These are phyloP conservation scores for human (Homo sapiens) DNA, from an alignment of 2,113 vertebrate species.

Conservation along the genomic window GRCh38 chr3:56994501-56995000, in stretches of 20 bases:
- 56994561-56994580: not conserved
- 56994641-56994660: not conserved
- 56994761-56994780: not conserved
- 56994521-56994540: not conserved
- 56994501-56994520: not conserved
- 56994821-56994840: too few relatives aligned
- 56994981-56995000: too few relatives aligned
- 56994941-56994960: too few relatives aligned
- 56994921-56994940: too few relatives aligned
- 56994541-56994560: too few relatives aligned
- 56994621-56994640: not conserved
- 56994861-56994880: too few relatives aligned
- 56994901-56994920: too few relatives aligned
- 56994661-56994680: not conserved
- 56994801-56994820: too few relatives aligned
- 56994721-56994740: not conserved
- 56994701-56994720: not conserved
- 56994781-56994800: too few relatives aligned
- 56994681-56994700: not conserved
- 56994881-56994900: too few relatives aligned
- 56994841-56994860: too few relatives aligned
- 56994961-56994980: too few relatives aligned
- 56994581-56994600: not conserved
- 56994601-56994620: not conserved
- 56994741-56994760: not conserved